Base-by-base conservation (phyloP, 1,140 invertebrate species). In the Polypedilum vanderplanki region DNA sequence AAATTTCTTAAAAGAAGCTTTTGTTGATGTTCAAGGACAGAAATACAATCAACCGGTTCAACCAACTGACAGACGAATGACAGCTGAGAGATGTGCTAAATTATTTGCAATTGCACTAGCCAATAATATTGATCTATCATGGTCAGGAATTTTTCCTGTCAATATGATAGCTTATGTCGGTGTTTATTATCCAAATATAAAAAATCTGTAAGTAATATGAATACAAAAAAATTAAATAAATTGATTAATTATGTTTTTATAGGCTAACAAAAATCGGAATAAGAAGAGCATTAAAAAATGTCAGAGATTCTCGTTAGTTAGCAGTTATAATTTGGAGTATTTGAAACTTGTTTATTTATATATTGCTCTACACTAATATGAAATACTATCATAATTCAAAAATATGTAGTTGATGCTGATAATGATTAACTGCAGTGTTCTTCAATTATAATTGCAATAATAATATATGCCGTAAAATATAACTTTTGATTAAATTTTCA, bases 101-200 rank as follows among this genome's bases (percentile, higher is more conserved):
- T 82, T 95, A 3, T 90, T 88, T 82, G 88, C 88, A 0, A 82
- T 93, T n/a, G 90, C 91, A 10, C 85, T 95, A 41, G 91, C 90
- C 10, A 95, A 95, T 81, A 86, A 89, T 81, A 77, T 93, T 74
- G 81, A 88, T 74, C 90, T 94, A 83, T 88, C 87, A 1, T 96
- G 93, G 93, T 91, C 93, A 76, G 84, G 84, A 17, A 74, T 87
- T 2, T 87, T 91, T 75, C 88, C 88, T 0, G 76, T 90, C 1
- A 83, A 94, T n/a, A 79, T 86, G 1, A 76, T 93, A 7, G 80
- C 84, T 7, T 95, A 95, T 80, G 70, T 89, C 0, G 78, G 77
- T 12, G 84, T 86, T 46, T 92, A 92, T 78, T 88, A 87, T 75
- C 91, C 92, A 0, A 85, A 86, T 74, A 22, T 90, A 5, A 81